Evolutionary conservation across 2,113 vertebrate species (phyloP), one percentile per base, ranked within the genome.

Genomic region (Origma solitaria): DNA sequence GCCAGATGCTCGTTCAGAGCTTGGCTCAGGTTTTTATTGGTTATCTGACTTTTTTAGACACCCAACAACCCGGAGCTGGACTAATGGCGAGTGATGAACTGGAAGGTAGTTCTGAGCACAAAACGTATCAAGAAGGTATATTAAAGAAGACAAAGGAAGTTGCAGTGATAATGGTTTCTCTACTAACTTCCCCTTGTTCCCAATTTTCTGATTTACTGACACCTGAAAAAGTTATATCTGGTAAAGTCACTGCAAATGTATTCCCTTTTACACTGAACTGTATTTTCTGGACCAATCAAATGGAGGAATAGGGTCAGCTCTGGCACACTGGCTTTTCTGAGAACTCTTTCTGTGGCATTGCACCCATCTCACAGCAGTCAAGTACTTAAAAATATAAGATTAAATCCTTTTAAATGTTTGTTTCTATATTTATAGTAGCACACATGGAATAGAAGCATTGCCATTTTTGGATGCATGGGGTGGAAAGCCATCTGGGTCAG

Each of bases 1-100:
- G 57, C 88, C 96, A 94, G 94, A 83, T 66, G 79, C 87, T 88
- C 27, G 1, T 61, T 83, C 51, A 6, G 71, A 69, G 76, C 84
- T 88, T 96, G 94, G 82, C 90, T 84, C 79, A 38, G 81, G 38
- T 33, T 92, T 95, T 92, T 94, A 66, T 76, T 77, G 90, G 88
- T 68, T 75, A 88, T 45, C 69, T 64, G 80, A 84, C 54, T 96
- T 90, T 79, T 96, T 86, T 30, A 80, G 91, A 80, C 56, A 58
- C 73, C 73, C 20, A 8, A 35, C 61, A 70, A 21, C 56, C 76
- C 88, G 66, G 79, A 70, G 60, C 56, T 89, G 91, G 30, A 30
- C 82, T 84, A 53, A 54, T 72, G 77, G 62, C 66, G 53, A 45
- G 82, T 64, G 77, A 62, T 0, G 1, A 56, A 76, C 53, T 62